Evolutionary conservation across 2,888 invertebrate genomes (phyloP), one percentile per base, ranked within the genome.

Genomic region (Nematopogon swammerdamellus): DNA sequence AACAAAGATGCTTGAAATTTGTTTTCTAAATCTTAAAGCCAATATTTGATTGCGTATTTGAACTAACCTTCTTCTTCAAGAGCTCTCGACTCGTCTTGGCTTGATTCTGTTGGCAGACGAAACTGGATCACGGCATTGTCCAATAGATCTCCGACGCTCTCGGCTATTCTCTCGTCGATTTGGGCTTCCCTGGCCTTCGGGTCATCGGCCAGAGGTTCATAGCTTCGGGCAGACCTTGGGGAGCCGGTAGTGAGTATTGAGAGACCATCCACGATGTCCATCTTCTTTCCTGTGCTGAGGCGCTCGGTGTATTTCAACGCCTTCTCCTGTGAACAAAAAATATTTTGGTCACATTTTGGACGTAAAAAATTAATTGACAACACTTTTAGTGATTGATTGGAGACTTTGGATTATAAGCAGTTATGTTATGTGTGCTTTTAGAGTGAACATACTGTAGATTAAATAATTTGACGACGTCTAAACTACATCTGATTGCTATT

Each of bases 241-340:
- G 82, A 68, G 55, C 80, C 73, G 3, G 81, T 82, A 58, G 82
- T 82, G 50, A 71, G 69, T 55, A 71, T 65, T 51, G 60, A 75
- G 63, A 85, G 70, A 16, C 83, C 83, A 48, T 81, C 82, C 50
- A 72, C 72, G 49, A 79, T 60, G 45, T 74, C 76, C 25, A 85
- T 57, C 52, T 82, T 81, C 57, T 83, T 70, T 43, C 80, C 66
- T 48, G 82, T 74, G 1, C 85, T 80, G 6, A 85, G 70, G 44
- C 70, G 70, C 57, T 85, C 85, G 43, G 86, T 80, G 56, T 82
- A 79, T 57, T 81, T 82, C 18, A 84, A 62, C 8, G 85, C 84
- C 58, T 84, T 75, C 80, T 84, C 84, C 84, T 84, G 72, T 49
- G 64, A 60, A 47, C 16, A 17, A 42, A 42, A 48, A 2, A 14